Conservation (phyloP, 2,797 vertebrate species). For the Rhodeus uyekii region DNA sequence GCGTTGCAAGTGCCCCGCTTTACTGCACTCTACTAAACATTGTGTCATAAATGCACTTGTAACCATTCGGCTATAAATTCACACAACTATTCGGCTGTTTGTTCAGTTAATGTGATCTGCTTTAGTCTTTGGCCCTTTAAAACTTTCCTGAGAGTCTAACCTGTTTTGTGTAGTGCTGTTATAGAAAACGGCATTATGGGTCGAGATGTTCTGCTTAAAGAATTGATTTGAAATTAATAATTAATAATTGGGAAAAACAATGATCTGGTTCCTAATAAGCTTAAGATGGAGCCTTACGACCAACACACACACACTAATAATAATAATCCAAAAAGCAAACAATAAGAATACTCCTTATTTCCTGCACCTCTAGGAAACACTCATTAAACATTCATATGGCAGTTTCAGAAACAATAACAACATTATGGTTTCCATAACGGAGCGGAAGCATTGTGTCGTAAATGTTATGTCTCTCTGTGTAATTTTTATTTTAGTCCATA, state of each 20-base stretch:
- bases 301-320: too few relatives aligned
- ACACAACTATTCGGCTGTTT: too few relatives aligned
- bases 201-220: not conserved
- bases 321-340: too few relatives aligned
- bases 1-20: too few relatives aligned
- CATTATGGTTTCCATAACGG: not conserved
- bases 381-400: not conserved
- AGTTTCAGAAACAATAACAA: not conserved
- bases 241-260: not conserved
- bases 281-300: not conserved
- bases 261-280: conserved; percentile 2
- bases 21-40: too few relatives aligned
- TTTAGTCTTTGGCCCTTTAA: not conserved
- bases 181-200: not conserved
- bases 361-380: too few relatives aligned
- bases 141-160: not conserved
- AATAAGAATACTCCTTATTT: too few relatives aligned
- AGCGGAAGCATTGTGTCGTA: not conserved
- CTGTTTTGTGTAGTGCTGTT: not conserved
- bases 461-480: not conserved
- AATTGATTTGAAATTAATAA: not conserved
- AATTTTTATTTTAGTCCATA: too few relatives aligned
- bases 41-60: too few relatives aligned
- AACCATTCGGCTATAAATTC: too few relatives aligned
- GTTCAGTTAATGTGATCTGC: not conserved